Percentiles rank a stretch among this genome's conserved stretches.
These are phyloP conservation scores for Mesorhabditis belari DNA, from an alignment of 2,888 invertebrate species.

Conservation along the genomic window DNA sequence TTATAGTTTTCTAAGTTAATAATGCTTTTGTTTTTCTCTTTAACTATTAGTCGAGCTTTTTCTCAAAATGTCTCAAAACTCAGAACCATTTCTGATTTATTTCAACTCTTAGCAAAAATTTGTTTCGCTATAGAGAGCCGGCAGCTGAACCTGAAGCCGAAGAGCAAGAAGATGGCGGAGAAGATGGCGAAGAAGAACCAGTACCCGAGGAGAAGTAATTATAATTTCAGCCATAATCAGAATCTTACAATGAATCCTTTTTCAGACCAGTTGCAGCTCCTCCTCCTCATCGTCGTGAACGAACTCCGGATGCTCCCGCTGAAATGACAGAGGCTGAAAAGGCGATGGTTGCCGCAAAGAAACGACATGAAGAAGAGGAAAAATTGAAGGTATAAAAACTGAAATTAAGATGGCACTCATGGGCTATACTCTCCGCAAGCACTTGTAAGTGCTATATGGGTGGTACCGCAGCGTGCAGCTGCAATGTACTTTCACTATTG, in stretches of 20 bases:
- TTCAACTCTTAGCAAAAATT: too few relatives aligned
- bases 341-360: slow-evolving; percentile 51
- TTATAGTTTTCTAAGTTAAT: not conserved
- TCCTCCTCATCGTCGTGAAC: slow-evolving; percentile 34
- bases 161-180: slow-evolving; percentile 10
- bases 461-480: too few relatives aligned
- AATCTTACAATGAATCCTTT: not conserved
- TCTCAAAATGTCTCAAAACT: too few relatives aligned
- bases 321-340: slow-evolving; percentile 51
- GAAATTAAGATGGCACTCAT: too few relatives aligned
- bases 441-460: too few relatives aligned
- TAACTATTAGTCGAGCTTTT: too few relatives aligned
- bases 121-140: slow-evolving; percentile 16
- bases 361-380: slow-evolving; percentile 53
- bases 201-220: slow-evolving; percentile 15
- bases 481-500: too few relatives aligned
- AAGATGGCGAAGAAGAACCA: slow-evolving; percentile 16
- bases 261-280: slow-evolving; percentile 29
- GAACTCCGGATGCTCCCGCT: slow-evolving; percentile 28
- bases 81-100: too few relatives aligned
- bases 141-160: slow-evolving; percentile 14
- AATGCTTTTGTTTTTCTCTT: too few relatives aligned
- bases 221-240: not conserved
- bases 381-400: slow-evolving; percentile 34
- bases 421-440: too few relatives aligned